Conservation (phyloP, 2,888 invertebrate species). For the Oligia fasciuncula region DNA sequence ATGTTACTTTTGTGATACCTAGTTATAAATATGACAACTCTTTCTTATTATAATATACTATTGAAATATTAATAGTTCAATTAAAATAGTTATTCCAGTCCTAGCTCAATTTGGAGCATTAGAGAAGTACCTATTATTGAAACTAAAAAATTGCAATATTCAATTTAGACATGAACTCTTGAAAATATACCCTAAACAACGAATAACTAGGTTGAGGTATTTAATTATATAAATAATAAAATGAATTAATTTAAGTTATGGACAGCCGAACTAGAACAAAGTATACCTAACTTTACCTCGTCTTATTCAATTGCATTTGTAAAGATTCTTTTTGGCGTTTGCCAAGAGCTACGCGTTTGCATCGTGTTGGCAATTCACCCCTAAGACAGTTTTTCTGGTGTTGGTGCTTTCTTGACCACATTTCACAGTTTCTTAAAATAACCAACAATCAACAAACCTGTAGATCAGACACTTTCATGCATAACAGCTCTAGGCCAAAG, state of each 20-base stretch:
- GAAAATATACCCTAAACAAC: constrained; percentile 22
- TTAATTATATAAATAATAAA: background rate
- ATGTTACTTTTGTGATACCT: constrained; percentile 48
- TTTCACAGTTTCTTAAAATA: background rate
- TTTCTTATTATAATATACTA: constrained; percentile 13
- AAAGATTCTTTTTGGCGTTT: constrained; percentile 7
- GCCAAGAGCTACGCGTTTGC: background rate
- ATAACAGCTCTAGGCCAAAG: background rate
- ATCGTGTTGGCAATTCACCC: background rate
- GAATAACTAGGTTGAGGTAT: constrained; percentile 32
- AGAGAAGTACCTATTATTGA: background rate
- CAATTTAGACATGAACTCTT: constrained; percentile 4
- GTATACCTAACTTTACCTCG: background rate
- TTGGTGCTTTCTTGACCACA: background rate
- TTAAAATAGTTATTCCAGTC: constrained; percentile 7
- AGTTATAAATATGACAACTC: constrained; percentile 42
- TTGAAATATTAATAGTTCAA: constrained; percentile 24
- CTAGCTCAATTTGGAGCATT: background rate
- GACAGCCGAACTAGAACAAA: constrained; percentile 14
- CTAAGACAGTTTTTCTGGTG: background rate
- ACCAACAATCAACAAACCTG: background rate
- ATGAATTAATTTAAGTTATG: constrained; percentile 24
- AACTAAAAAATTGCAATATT: background rate
- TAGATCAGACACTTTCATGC: background rate
- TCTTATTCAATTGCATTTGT: background rate